Conservation (phyloP, 2,113 vertebrate genomes). For the Alces alces region DNA sequence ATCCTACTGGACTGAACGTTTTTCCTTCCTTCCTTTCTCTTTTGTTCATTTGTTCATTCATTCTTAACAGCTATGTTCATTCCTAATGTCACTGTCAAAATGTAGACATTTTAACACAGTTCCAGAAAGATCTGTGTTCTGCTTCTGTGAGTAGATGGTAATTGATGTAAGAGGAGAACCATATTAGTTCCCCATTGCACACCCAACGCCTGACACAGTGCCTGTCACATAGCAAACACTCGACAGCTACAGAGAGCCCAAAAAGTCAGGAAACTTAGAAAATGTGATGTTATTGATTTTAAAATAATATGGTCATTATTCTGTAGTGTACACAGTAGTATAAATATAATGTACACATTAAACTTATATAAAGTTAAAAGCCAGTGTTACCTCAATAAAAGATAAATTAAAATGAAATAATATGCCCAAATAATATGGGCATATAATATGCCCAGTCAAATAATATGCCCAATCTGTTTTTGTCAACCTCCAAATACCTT, state of each 20-base stretch:
- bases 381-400: background rate
- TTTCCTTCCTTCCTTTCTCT: background rate
- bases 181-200: background rate
- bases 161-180: background rate
- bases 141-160: background rate
- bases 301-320: background rate
- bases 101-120: background rate
- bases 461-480: background rate
- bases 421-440: background rate
- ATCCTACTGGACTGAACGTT: background rate
- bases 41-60: background rate
- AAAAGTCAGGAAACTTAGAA: background rate
- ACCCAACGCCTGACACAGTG: accelerated
- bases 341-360: background rate
- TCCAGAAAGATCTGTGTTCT: background rate
- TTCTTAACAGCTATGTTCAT: background rate
- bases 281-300: background rate
- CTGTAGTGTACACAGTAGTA: background rate
- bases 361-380: background rate
- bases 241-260: background rate
- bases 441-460: background rate
- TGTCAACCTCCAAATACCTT: background rate
- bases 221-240: background rate
- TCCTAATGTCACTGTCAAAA: background rate
- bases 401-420: background rate